Conservation (phyloP, 2,113 vertebrate species). For the Jaculus jaculus region DNA sequence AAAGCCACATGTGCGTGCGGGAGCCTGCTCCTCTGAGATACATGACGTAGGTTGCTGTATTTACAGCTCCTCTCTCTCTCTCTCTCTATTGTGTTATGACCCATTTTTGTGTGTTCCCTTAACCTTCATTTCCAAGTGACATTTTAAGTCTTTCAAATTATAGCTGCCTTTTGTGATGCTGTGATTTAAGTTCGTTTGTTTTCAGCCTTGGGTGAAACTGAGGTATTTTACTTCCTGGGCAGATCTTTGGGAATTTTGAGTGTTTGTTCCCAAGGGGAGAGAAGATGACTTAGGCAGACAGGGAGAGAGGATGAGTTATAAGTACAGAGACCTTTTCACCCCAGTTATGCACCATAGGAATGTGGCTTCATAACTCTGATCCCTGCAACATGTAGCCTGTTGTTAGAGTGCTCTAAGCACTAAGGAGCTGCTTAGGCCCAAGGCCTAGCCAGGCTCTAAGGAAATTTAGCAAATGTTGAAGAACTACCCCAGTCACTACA, state of each 20-base stretch:
- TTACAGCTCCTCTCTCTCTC: constrained; percentile 81
- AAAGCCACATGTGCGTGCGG: constrained; percentile 77
- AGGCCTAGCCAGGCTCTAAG: constrained; percentile 54
- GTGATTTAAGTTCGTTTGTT: constrained; percentile 79
- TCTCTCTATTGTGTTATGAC: constrained; percentile 83
- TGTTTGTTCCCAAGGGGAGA: constrained; percentile 78
- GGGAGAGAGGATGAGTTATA: constrained; percentile 77
- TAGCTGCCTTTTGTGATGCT: constrained; percentile 85
- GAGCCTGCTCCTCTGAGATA: constrained; percentile 80
- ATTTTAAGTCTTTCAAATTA: constrained; percentile 85
- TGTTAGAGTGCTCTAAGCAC: constrained; percentile 50
- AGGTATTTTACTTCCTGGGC: constrained; percentile 80
- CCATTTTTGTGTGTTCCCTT: constrained; percentile 80
- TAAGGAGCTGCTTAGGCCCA: constrained; percentile 63
- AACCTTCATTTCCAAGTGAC: constrained; percentile 86
- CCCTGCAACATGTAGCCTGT: constrained; percentile 64
- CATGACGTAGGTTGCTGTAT: constrained; percentile 83
- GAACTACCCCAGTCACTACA: constrained; percentile 35
- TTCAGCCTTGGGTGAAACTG: constrained; percentile 83
- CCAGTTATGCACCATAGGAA: constrained; percentile 6
- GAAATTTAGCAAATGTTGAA: constrained; percentile 52
- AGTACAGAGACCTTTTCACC: not conserved
- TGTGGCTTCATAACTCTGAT: constrained; percentile 60
- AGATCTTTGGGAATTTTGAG: constrained; percentile 77
- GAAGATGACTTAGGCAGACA: constrained; percentile 71